These are phyloP conservation scores for Anticlea derivata DNA, from an alignment of 2,888 invertebrate genomes.

Conservation along the genomic window DNA sequence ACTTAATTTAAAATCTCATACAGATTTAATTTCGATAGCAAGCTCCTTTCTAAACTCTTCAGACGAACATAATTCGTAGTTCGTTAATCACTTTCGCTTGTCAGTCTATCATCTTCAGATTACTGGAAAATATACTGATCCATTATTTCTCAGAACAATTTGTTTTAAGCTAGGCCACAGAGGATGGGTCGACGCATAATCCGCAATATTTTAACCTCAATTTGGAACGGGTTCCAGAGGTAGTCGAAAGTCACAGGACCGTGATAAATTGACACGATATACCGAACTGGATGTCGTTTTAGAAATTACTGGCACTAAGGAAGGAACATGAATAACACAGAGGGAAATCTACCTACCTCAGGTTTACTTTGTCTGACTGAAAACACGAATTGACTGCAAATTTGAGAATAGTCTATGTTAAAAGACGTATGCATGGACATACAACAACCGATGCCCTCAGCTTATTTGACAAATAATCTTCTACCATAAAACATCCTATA, in stretches of 20 bases:
- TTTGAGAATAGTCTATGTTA: too few species aligned
- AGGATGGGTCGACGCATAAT: not conserved
- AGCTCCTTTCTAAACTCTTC: slow-evolving; percentile 10
- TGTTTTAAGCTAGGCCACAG: slow-evolving; percentile 10
- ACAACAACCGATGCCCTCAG: not conserved
- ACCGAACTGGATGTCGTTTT: slow-evolving; percentile 3
- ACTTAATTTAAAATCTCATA: not conserved
- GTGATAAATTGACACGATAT: slow-evolving; percentile 19
- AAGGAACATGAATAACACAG: not conserved
- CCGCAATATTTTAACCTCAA: slow-evolving; percentile 12
- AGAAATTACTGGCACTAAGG: not conserved
- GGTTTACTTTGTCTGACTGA: too few species aligned
- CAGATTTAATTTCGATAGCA: slow-evolving; percentile 4
- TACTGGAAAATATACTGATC: not conserved
- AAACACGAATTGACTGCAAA: too few species aligned
- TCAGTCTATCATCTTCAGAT: slow-evolving; percentile 3
- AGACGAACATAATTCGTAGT: slow-evolving; percentile 4
- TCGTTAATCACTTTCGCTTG: slow-evolving; percentile 16
- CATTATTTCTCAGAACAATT: slow-evolving; percentile 1
- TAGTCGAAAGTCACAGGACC: slow-evolving; percentile 13
- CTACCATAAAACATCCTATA: slow-evolving; percentile 4
- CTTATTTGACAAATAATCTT: slow-evolving; percentile 1
- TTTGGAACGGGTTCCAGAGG: slow-evolving; percentile 7
- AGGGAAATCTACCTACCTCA: too few species aligned
- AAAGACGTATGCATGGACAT: too few species aligned